Conservation (phyloP, 2,888 invertebrate species). For the Bugulina stolonifera region DNA sequence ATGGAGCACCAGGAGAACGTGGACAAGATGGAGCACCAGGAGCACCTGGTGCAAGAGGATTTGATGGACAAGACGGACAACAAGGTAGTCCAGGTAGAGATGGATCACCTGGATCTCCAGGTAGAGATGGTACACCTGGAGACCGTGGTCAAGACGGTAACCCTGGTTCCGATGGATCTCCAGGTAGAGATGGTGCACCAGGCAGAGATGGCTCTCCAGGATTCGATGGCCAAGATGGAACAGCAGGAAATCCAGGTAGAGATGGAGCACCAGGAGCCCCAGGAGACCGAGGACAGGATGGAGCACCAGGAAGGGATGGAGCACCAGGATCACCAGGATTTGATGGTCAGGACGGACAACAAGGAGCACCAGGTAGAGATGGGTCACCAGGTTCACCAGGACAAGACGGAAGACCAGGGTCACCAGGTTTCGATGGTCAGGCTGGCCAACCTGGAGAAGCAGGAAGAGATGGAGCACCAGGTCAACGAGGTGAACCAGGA, state of each 20-base stretch:
- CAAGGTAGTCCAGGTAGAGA: background rate
- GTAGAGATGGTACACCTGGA: background rate
- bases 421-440: background rate
- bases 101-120: constrained; percentile 5
- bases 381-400: constrained; percentile 7
- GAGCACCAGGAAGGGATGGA: background rate
- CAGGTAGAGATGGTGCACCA: background rate
- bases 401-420: background rate
- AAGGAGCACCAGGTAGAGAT: background rate
- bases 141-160: background rate
- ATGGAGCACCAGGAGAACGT: background rate
- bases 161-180: background rate
- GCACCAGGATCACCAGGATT: background rate
- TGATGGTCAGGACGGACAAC: background rate
- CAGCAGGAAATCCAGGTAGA: background rate
- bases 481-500: background rate
- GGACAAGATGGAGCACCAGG: background rate
- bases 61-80: constrained; percentile 1
- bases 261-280: constrained; percentile 1
- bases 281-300: background rate
- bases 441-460: background rate
- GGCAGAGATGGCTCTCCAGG: background rate
- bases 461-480: constrained; percentile 20
- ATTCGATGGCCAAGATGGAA: background rate
- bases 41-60: background rate